Base-by-base conservation (phyloP, 2,888 invertebrate species). In the Agrochola circellaris region DNA sequence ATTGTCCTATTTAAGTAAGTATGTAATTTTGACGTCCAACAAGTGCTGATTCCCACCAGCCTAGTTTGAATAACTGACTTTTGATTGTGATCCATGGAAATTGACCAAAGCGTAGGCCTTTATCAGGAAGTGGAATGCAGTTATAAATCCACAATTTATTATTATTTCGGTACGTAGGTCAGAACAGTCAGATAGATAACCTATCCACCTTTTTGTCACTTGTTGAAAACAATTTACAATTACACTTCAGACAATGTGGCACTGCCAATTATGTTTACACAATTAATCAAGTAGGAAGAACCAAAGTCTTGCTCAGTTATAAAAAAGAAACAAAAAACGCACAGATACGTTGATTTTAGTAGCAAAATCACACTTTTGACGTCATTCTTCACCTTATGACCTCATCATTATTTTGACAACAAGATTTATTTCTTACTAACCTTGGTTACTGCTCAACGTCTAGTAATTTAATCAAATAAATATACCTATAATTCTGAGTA, bases 371-470 rank as follows among this genome's bases (percentile, higher is more conserved):
- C 54, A 75, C 30, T 75, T 77, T 60, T 79, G 66, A 74, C 66
- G 66, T 70, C 70, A 69, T 62, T 82, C 30, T 58, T 79, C 69
- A 77, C 66, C 74, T 77, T 38, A 69, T 75, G 80, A 82, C 71
- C 71, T 77, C 70, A 76, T 58, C 30, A 61, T 61, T 56, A 75
- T 83, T 83, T 80, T 77, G 75, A 74, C 78, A 75, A 68, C 26
- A 64, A 72, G 42, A 70, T 76, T 86, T 76, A 60, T 77, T 77
- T 70, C 17, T 38, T 60, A 61, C 13, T 69, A 68, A 30, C 64
- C 81, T 80, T 80, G 78, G 81, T 70, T 30, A 70, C 15, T 56
- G 13, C 79, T 70, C 60, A 79, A 67, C 34, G 58, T 66, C 67
- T 77, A 77, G 62, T 75, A 75, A 79, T 30, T 65, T 77, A 77